Evolutionary conservation across 1,140 invertebrate genomes (phyloP).

Genomic region (Drosophila murphyi): DNA sequence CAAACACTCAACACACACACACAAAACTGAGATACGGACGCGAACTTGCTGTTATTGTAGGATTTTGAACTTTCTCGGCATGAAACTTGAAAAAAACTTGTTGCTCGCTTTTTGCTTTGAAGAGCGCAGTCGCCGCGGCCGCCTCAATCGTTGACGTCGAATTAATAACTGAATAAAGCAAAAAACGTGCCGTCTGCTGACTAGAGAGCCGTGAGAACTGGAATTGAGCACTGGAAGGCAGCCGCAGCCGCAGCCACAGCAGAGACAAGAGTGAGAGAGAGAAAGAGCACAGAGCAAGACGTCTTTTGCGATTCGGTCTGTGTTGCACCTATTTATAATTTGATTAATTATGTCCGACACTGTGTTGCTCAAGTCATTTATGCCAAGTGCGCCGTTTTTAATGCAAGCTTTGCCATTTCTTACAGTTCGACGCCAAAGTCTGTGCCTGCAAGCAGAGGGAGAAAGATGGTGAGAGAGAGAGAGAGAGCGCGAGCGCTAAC

Average conservation of each 20-base stretch:
- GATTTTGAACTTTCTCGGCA: conserved; percentile 45
- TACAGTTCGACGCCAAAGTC: conserved; percentile 22
- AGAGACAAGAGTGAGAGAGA: neutral
- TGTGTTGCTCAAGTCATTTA: conserved; percentile 2
- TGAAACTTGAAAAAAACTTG: conserved; percentile 45
- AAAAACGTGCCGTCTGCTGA: conserved; percentile 16
- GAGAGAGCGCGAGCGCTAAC: neutral
- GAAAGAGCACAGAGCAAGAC: neutral
- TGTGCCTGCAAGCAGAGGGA: conserved; percentile 14
- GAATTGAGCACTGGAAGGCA: conserved; percentile 36
- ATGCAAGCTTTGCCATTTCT: conserved; percentile 30
- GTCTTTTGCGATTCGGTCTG: neutral
- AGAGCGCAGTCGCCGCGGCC: conserved; percentile 42
- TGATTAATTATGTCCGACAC: conserved; percentile 12
- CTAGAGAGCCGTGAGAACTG: conserved; percentile 10
- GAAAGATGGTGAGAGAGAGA: neutral
- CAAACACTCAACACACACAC: conserved; percentile 17
- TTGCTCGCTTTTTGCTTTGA: conserved; percentile 15
- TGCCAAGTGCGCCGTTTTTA: conserved; percentile 19
- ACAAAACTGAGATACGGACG: conserved; percentile 11
- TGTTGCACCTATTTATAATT: conserved; percentile 18
- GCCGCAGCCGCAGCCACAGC: neutral
- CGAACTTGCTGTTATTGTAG: conserved; percentile 27
- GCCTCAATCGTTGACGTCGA: conserved; percentile 37
- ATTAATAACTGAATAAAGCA: conserved; percentile 46